Evolutionary conservation across 92 coral and sea anemone species (phyloP).

Genomic region (Micromussa lordhowensis): DNA sequence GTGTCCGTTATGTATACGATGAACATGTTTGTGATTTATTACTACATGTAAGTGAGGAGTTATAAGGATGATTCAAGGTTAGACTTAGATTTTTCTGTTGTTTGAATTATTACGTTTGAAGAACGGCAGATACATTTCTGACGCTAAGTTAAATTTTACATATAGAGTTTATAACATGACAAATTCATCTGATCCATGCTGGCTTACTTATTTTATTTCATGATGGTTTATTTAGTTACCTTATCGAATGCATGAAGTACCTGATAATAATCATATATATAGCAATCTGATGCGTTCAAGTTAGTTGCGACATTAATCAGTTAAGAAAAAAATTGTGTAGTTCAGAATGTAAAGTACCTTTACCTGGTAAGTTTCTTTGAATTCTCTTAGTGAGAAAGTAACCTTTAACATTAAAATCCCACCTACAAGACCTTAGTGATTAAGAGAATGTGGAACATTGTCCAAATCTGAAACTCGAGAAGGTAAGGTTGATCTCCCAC

Average conservation of each 20-base stretch:
- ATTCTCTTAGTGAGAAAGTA: too few species aligned
- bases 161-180: background rate
- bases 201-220: background rate
- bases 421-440: too few species aligned
- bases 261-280: too few species aligned
- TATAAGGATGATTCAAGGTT: background rate
- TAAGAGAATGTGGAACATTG: background rate
- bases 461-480: background rate
- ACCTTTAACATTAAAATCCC: too few species aligned
- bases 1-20: conserved; percentile 17
- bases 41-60: background rate
- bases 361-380: background rate
- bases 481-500: background rate
- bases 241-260: too few species aligned
- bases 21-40: conserved; percentile 20
- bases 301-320: background rate
- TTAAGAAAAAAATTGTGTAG: background rate
- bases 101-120: background rate
- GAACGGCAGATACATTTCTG: too few species aligned
- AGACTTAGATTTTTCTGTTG: background rate
- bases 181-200: background rate
- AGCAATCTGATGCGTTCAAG: too few species aligned
- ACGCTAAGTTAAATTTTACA: too few species aligned
- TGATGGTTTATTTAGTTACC: too few species aligned
- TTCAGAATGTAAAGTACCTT: background rate